These are phyloP conservation scores for Platichthys flesus DNA, from an alignment of 2,113 vertebrate species.

Conservation along the genomic window DNA sequence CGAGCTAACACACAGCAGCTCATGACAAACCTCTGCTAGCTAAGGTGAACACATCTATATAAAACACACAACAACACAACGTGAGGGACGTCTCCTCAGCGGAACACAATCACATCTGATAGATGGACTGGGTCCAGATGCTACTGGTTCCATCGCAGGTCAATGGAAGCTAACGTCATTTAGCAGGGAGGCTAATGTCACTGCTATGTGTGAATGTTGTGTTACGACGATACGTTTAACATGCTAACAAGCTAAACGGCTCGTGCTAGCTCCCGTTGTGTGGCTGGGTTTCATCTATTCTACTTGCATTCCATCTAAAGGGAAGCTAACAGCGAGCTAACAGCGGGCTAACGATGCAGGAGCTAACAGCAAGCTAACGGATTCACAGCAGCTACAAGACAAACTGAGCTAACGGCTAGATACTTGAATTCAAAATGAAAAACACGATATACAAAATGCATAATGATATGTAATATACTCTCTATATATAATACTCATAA, in stretches of 20 bases:
- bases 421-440: too few relatives aligned
- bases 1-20: not conserved
- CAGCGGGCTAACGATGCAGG: too few relatives aligned
- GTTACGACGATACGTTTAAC: not conserved
- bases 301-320: not conserved
- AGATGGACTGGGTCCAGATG: not conserved
- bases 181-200: conserved; percentile 6
- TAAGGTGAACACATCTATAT: too few relatives aligned
- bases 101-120: too few relatives aligned
- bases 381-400: too few relatives aligned
- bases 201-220: not conserved
- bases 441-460: too few relatives aligned
- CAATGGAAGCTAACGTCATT: not conserved
- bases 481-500: too few relatives aligned
- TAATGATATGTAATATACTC: not conserved
- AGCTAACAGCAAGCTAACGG: too few relatives aligned
- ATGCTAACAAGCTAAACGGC: not conserved
- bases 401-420: not conserved
- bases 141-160: not conserved
- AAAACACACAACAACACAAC: too few relatives aligned
- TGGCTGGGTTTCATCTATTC: not conserved
- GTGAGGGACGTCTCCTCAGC: too few relatives aligned
- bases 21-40: not conserved
- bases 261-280: too few relatives aligned
- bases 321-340: too few relatives aligned